These are phyloP conservation scores for Drosophila obscura DNA, from an alignment of 1,140 invertebrate species.

Conservation along the genomic window DNA sequence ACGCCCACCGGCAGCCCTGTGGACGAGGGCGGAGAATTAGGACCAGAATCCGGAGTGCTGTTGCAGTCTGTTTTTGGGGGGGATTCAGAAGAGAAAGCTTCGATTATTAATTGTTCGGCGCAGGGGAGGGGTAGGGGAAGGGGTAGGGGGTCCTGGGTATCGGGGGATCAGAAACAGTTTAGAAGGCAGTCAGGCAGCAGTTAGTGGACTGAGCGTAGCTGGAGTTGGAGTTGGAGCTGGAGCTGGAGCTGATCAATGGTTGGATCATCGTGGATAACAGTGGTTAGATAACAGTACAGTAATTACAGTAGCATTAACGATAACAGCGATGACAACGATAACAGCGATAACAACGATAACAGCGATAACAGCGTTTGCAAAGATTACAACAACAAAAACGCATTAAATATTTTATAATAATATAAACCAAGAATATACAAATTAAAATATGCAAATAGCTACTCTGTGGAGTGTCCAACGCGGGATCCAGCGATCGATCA, in stretches of 20 bases:
- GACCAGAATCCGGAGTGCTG: slow-evolving; percentile 92
- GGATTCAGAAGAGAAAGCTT: background rate
- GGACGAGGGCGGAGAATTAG: slow-evolving; percentile 91
- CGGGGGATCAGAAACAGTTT: too few species aligned
- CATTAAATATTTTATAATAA: background rate
- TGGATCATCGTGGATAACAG: background rate
- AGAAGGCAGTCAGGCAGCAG: too few species aligned
- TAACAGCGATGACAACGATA: slow-evolving; percentile 27
- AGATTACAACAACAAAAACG: slow-evolving; percentile 1
- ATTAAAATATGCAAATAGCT: too few species aligned
- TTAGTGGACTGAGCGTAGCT: slow-evolving; percentile 1
- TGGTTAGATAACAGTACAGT: slow-evolving; percentile 23
- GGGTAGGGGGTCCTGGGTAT: background rate
- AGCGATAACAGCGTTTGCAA: slow-evolving; percentile 7
- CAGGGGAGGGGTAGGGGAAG: too few species aligned
- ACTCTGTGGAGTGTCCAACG: too few species aligned
- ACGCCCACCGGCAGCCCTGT: slow-evolving; percentile 85
- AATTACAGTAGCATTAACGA: slow-evolving; percentile 17
- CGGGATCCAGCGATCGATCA: too few species aligned
- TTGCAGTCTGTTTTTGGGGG: slow-evolving; percentile 83
- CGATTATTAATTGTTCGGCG: too few species aligned
- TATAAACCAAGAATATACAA: background rate
- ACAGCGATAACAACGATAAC: slow-evolving; percentile 4
- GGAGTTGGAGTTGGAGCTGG: background rate
- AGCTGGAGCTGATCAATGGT: background rate